Base-by-base conservation (phyloP, 2,113 vertebrate species). In the Sturnira hondurensis region DNA sequence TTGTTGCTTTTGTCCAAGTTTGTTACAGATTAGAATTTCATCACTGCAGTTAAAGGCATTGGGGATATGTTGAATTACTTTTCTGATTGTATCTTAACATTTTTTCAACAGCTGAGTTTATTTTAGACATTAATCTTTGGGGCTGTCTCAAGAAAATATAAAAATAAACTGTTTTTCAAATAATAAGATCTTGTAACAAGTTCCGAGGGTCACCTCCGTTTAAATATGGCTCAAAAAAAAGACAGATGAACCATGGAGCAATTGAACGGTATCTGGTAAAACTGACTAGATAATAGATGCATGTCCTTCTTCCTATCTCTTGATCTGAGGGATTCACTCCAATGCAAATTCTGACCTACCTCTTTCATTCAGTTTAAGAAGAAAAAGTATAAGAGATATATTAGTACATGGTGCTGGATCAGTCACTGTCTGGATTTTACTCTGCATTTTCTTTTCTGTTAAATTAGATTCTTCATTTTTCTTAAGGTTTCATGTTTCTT, bases 71-170 rank as follows among this genome's bases (percentile, higher is more conserved):
- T 97, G 97, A 98, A 97, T 98, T 98, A 97, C 96, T 98, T 97
- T 98, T 90, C 89, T 96, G 96, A 98, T 98, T 89, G 88, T 98
- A 98, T 98, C 98, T 98, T 97, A 82, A 95, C 67, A 20, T 87
- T 97, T 97, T 97, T 96, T 97, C 97, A 97, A 97, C 83, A 98
- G 94, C 96, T 84, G 93, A 98, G 95, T 97, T 97, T 98, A 97
- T 98, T 98, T 97, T 93, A 96, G 93, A 94, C 93, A 97, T 98
- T 98, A 97, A 98, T 98, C 97, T 98, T 98, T 94, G 84, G 95
- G 89, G 63, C 92, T 97, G 96, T 97, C 97, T 98, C 54, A 45
- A 97, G 95, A 90, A 95, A 97, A 98, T 33, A 41, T 78, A 95
- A 95, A 93, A 96, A 93, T 96, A 96, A 98, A 98, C 97, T 93